Percentiles rank a stretch among this genome's conserved stretches.
These are phyloP conservation scores for Anoplolepis gracilipes DNA, from an alignment of 1,140 invertebrate species.

Conservation along the genomic window DNA sequence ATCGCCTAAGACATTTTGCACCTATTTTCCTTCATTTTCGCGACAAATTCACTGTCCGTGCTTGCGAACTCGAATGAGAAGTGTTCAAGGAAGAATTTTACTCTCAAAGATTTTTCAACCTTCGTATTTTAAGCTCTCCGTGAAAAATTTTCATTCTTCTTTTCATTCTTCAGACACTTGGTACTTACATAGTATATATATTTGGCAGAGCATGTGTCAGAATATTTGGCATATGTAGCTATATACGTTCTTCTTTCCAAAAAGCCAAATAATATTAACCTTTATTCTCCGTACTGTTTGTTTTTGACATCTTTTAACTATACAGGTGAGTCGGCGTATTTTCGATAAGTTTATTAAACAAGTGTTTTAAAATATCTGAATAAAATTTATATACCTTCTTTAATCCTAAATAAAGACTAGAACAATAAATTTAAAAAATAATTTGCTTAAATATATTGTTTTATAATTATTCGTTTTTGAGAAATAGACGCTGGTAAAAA, in stretches of 20 bases:
- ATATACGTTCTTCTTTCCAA: neutral
- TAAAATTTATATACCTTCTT: no score
- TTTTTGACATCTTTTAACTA: no score
- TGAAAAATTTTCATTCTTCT: slow-evolving; percentile 9
- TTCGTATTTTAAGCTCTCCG: slow-evolving; percentile 31
- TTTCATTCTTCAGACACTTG: slow-evolving; percentile 11
- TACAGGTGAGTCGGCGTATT: no score
- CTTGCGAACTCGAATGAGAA: slow-evolving; percentile 37
- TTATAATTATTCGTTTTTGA: no score
- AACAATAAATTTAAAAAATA: no score
- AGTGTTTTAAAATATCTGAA: no score
- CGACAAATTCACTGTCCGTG: slow-evolving; percentile 53
- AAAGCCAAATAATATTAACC: neutral
- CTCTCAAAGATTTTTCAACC: slow-evolving; percentile 19
- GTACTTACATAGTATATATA: slow-evolving; percentile 5
- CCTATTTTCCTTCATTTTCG: slow-evolving; percentile 14
- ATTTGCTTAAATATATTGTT: no score
- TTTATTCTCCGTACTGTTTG: no score
- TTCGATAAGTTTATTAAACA: no score
- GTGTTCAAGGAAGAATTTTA: slow-evolving; percentile 5
- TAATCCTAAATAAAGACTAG: no score
- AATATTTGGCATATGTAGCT: slow-evolving; percentile 28
- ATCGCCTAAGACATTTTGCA: slow-evolving; percentile 35
- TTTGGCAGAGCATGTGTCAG: slow-evolving; percentile 2
- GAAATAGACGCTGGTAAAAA: no score